Percentiles rank a stretch among this genome's conserved stretches.
Evolutionary conservation across 2,113 vertebrate genomes (phyloP).

Genomic region (Sinocyclocheilus anophthalmus): DNA sequence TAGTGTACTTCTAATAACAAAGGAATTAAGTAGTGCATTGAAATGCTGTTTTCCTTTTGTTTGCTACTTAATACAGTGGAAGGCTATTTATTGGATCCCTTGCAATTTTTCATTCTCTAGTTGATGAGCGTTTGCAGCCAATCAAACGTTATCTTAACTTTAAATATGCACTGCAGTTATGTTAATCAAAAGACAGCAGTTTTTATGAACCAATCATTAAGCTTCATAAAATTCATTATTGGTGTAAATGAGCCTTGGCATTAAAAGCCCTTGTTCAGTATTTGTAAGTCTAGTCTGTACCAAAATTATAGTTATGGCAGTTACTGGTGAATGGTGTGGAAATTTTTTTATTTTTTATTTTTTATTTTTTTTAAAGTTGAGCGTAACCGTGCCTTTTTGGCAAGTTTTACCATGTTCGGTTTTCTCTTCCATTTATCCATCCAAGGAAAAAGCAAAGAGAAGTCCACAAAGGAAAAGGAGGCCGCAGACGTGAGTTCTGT

Average conservation of each 20-base stretch:
- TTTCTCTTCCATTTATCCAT: neutral
- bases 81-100: too few relatives aligned
- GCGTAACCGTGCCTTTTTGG: neutral
- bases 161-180: neutral
- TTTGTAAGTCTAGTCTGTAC: neutral
- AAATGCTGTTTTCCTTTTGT: too few relatives aligned
- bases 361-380: too few relatives aligned
- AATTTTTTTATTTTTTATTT: neutral
- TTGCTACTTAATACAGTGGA: too few relatives aligned
- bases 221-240: neutral
- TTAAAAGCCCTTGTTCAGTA: neutral
- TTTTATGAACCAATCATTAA: neutral
- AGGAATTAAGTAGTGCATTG: too few relatives aligned
- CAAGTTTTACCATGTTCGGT: neutral
- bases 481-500: neutral
- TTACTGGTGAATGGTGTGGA: neutral
- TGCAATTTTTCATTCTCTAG: too few relatives aligned
- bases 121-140: too few relatives aligned
- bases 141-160: neutral
- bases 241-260: neutral
- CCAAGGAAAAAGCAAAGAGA: conserved; percentile 12
- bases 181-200: neutral
- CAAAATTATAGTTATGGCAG: too few relatives aligned
- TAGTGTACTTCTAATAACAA: too few relatives aligned
- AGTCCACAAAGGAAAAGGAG: conserved; percentile 11